These are phyloP conservation scores for Actenoides hombroni DNA, from an alignment of 2,113 vertebrate genomes.

Conservation along the genomic window DNA sequence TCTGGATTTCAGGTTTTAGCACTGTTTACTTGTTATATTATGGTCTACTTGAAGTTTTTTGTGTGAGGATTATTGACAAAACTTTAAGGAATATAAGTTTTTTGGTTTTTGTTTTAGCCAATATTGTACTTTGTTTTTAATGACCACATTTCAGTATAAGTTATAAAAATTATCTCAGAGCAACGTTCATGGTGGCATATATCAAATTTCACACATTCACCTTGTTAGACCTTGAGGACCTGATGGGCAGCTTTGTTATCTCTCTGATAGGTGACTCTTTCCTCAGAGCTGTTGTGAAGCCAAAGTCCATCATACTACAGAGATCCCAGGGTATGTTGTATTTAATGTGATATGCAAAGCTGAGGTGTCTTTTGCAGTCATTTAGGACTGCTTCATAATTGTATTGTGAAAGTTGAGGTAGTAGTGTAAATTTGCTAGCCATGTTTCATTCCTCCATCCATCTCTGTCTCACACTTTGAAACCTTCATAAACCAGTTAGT, in stretches of 20 bases:
- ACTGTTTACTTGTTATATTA: not conserved
- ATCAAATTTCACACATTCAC: constrained; percentile 10
- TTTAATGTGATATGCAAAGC: not conserved
- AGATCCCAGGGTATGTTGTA: not conserved
- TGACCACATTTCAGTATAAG: not conserved
- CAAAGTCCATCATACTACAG: not conserved
- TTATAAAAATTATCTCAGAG: constrained; percentile 19
- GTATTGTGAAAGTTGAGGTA: not conserved
- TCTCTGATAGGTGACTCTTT: not conserved
- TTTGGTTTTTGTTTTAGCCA: not conserved
- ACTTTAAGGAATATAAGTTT: not conserved
- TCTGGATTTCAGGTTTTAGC: not conserved
- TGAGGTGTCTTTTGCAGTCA: not conserved
- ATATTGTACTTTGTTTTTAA: not conserved
- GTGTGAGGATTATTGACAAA: not conserved
- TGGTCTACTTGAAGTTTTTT: not conserved
- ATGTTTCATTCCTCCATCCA: not conserved
- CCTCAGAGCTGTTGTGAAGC: not conserved
- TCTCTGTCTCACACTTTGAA: not conserved
- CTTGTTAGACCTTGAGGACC: constrained; percentile 29
- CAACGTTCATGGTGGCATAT: not conserved
- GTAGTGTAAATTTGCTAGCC: not conserved
- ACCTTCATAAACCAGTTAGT: not conserved
- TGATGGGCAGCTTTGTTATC: not conserved
- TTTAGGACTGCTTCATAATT: not conserved